Evolutionary conservation across 2,888 invertebrate species (phyloP).

Genomic region (Lasius platythorax): DNA sequence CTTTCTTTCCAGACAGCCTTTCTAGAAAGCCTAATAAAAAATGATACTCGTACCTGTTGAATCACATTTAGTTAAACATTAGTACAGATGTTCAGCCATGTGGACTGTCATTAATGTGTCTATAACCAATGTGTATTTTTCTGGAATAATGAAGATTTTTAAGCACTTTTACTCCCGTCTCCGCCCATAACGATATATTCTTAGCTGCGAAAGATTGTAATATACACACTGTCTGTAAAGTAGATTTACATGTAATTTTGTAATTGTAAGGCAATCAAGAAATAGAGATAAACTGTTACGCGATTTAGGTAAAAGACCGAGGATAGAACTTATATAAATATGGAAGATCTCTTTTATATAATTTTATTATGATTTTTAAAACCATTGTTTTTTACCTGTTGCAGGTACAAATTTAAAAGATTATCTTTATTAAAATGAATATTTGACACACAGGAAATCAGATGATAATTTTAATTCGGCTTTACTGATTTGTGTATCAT

Average conservation of each 20-base stretch:
- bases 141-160: conserved; percentile 52
- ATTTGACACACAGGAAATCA: neutral
- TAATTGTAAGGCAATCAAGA: neutral
- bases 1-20: conserved; percentile 25
- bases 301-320: neutral
- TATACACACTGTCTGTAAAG: conserved; percentile 32
- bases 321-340: neutral
- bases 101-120: conserved; percentile 24
- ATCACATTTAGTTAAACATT: conserved; percentile 22
- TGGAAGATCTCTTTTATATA: neutral
- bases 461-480: neutral
- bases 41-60: conserved; percentile 45
- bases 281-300: neutral
- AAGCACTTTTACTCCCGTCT: conserved; percentile 69
- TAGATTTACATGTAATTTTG: conserved; percentile 42
- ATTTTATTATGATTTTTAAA: conserved; percentile 3
- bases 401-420: neutral
- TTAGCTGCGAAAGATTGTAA: conserved; percentile 39
- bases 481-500: neutral
- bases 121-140: conserved; percentile 34
- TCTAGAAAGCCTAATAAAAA: conserved; percentile 44
- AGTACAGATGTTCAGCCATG: conserved; percentile 13
- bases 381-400: conserved; percentile 3
- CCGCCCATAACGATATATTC: conserved; percentile 57
- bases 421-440: neutral